phyloP scores from a whole-genome alignment of 2,113 vertebrate genomes.

The Etia nguti region DNA sequence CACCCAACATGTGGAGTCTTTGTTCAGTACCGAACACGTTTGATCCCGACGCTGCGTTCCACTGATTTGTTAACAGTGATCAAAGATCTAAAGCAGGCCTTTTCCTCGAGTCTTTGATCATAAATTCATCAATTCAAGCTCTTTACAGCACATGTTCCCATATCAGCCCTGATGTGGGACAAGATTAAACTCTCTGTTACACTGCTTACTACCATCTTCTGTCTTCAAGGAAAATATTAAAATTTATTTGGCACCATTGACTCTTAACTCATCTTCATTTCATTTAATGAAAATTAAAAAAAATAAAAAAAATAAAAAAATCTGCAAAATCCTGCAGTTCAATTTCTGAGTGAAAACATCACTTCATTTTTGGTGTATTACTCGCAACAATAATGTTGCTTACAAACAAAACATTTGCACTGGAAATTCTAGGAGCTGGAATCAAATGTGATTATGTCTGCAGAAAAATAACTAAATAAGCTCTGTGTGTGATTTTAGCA shows the following conservation, averaged over 20 bases:
- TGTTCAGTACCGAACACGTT: background rate
- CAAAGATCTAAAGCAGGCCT: background rate
- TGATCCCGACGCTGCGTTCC: background rate
- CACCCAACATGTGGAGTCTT: background rate
- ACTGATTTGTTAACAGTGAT: background rate
- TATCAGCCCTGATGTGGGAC: background rate
- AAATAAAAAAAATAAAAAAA: too few relatives aligned
- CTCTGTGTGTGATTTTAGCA: background rate
- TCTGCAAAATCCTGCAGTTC: background rate
- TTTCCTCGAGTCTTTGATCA: background rate
- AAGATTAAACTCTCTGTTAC: background rate
- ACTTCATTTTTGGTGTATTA: background rate
- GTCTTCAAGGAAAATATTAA: background rate
- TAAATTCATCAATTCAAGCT: background rate
- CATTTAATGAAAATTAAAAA: accelerated
- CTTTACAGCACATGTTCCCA: background rate
- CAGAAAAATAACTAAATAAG: background rate
- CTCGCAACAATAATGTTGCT: background rate
- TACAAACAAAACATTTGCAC: background rate
- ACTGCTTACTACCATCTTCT: background rate
- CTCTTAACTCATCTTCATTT: background rate
- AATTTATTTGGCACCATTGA: background rate
- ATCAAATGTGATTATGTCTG: background rate
- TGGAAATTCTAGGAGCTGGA: background rate
- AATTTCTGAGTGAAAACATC: background rate